Evolutionary conservation across 2,797 vertebrate species (phyloP), one percentile per base, ranked within the genome.

Genomic region (Siniperca scherzeri): DNA sequence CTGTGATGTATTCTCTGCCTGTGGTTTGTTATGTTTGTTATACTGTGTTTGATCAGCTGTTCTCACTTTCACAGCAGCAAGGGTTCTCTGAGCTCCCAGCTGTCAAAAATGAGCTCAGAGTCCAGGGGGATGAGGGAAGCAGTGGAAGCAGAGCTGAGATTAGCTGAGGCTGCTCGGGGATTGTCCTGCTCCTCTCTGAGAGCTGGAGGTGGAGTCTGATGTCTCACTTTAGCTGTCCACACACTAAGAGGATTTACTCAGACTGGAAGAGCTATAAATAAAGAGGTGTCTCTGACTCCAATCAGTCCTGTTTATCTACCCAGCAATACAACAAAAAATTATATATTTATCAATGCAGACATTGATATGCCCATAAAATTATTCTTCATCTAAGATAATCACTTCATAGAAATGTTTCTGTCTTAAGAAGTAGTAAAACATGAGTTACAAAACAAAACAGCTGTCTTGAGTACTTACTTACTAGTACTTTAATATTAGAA

Each of bases 211-310:
- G 78, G 80, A 80, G 70, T 78, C 83, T 82, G 83, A 74, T 78
- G 87, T 88, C 82, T 90, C 78, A 70, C 84, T 93, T 91, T 78
- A 85, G 87, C 89, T 52, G 33, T 55, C 11, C 71, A 68, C 74
- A 0, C 80, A 76, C 68, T 91, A 93, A 93, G 88, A 92, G 85
- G 93, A 90, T 92, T 92, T 81, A 33, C 72, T 70, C 55, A 3
- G 69, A 80, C 57, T 77, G 77, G 82, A 84, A 81, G 70, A 68
- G 87, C 79, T 89, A 77, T 70, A 90, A 88, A 91, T 87, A 87
- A 85, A 87, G 55, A 81, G 27, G 0, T 4, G 17, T 64, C 16
- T 84, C 42, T 12, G 3, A 4, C 52, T 64, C 36, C 42, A 22
- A 8, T 70, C 57, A 27, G 61, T 42, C 38, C 42, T 62, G 69